Percentiles rank a stretch among this genome's conserved stretches.
These are phyloP conservation scores for Tupaia chinensis DNA, from an alignment of 2,113 vertebrate species.

Conservation along the genomic window DNA sequence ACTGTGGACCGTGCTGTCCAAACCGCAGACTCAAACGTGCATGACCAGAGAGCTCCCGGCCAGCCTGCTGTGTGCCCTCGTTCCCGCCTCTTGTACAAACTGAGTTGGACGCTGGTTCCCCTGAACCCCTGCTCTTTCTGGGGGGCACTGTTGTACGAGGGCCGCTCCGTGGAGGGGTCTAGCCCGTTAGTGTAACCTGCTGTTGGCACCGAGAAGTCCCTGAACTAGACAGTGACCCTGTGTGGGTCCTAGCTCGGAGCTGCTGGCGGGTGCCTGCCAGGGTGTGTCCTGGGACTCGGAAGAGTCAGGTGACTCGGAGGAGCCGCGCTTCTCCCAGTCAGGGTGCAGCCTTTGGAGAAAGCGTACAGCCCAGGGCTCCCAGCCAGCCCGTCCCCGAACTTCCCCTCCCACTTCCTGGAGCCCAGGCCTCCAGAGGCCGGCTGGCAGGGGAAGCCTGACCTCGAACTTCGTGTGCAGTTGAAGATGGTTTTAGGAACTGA, in stretches of 20 bases:
- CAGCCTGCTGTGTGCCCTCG: accelerated
- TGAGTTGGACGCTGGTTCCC: neutral
- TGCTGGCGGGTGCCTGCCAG: neutral
- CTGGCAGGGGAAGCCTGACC: too few relatives aligned
- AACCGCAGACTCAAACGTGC: neutral
- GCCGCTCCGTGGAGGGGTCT: neutral
- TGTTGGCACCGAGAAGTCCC: too few relatives aligned
- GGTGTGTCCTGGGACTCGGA: accelerated
- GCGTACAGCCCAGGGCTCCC: too few relatives aligned
- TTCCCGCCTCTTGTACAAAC: neutral
- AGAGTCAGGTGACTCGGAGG: neutral
- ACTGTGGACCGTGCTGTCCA: accelerated
- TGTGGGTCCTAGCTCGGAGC: neutral
- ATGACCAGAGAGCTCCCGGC: neutral
- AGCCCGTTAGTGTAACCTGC: accelerated
- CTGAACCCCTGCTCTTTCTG: neutral
- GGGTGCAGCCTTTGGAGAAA: neutral
- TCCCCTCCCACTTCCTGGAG: neutral
- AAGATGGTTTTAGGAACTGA: neutral
- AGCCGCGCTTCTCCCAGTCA: neutral
- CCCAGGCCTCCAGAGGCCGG: neutral
- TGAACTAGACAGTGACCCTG: accelerated
- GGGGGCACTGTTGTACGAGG: neutral
- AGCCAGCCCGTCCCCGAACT: too few relatives aligned
- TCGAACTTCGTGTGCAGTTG: accelerated